phyloP scores from a whole-genome alignment of 2,888 invertebrate genomes.

The Pomacea canaliculata region DNA sequence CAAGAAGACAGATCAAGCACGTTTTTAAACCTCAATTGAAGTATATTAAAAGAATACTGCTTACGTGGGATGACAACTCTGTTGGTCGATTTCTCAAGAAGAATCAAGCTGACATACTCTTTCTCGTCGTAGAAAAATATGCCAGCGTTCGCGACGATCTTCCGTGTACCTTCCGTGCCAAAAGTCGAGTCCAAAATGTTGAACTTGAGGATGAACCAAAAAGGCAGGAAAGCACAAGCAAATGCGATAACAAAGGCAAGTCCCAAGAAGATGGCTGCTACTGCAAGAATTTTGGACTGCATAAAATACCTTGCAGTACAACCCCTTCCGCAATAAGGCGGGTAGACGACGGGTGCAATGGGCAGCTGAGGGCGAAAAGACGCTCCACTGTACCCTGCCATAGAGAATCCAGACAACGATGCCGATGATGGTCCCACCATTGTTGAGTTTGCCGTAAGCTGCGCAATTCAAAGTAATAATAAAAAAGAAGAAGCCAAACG shows the following conservation, averaged over 20 bases:
- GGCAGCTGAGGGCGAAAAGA: conserved; percentile 24
- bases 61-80: conserved; percentile 45
- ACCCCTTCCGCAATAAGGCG: conserved; percentile 14
- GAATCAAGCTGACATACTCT: conserved; percentile 37
- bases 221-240: conserved; percentile 28
- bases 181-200: conserved; percentile 33
- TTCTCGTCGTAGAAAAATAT: conserved; percentile 37
- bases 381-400: conserved; percentile 11
- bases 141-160: conserved; percentile 38
- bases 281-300: conserved; percentile 34
- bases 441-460: no score
- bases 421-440: conserved; percentile 13
- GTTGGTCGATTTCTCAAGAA: conserved; percentile 42
- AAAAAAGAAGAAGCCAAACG: no score
- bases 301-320: conserved; percentile 23
- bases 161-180: conserved; percentile 34
- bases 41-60: not conserved
- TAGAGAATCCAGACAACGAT: conserved; percentile 21
- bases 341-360: conserved; percentile 14
- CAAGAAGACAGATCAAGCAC: no score
- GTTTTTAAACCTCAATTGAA: no score
- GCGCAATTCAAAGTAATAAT: no score
- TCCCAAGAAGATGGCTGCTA: conserved; percentile 28
- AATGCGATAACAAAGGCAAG: conserved; percentile 21
- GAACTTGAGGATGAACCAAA: conserved; percentile 36